A percentile compares a stretch with the other conserved stretches of the same genome.
These are phyloP conservation scores for Cosmopolites sordidus DNA, from an alignment of 2,888 invertebrate genomes.

Conservation along the genomic window DNA sequence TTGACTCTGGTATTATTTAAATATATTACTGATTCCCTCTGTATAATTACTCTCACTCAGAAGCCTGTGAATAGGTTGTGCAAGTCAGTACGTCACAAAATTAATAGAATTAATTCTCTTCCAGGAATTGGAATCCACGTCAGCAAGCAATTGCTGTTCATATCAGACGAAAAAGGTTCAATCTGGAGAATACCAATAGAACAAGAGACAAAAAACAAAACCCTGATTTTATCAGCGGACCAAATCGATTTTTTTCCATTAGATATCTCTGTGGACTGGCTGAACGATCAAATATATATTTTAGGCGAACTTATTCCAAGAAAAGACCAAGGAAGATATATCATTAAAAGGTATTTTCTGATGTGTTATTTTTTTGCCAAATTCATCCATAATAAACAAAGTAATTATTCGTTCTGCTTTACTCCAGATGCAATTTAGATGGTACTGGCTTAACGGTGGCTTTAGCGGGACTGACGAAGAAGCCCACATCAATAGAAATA, in stretches of 20 bases:
- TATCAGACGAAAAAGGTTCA: constrained; percentile 64
- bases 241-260: constrained; percentile 62
- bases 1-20: too few species aligned
- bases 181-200: constrained; percentile 52
- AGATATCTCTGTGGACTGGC: constrained; percentile 82
- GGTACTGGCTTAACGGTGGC: constrained; percentile 68
- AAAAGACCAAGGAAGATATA: constrained; percentile 55
- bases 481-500: constrained; percentile 78
- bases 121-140: constrained; percentile 77
- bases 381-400: background rate
- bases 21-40: too few species aligned
- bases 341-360: constrained; percentile 58
- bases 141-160: constrained; percentile 67
- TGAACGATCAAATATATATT: constrained; percentile 79
- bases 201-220: constrained; percentile 47
- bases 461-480: constrained; percentile 62
- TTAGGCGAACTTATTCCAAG: constrained; percentile 61
- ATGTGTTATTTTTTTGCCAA: background rate
- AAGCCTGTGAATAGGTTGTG: too few species aligned
- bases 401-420: background rate
- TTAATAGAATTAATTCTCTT: too few species aligned
- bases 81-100: too few species aligned
- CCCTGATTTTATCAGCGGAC: constrained; percentile 55
- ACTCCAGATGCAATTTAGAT: constrained; percentile 60
- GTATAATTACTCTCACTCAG: too few species aligned